A percentile compares a stretch with the other conserved stretches of the same genome.
Conservation (phyloP, 2,797 vertebrate species). For the Graptemys geographica region DNA sequence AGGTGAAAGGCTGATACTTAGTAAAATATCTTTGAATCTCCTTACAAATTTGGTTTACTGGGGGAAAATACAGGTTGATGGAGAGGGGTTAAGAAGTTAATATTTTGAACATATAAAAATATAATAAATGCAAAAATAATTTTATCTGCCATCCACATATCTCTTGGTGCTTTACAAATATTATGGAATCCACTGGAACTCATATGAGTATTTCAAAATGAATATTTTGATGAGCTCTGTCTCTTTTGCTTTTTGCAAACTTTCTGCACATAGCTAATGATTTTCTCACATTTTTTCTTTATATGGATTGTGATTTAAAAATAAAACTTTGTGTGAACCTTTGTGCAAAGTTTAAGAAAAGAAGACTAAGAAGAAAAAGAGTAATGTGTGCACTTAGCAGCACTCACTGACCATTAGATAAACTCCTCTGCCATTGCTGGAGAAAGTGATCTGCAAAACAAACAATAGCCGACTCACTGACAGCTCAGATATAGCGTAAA, state of each 20-base stretch:
- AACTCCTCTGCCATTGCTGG: neutral
- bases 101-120: neutral
- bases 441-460: neutral
- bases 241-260: neutral
- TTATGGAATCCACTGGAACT: neutral
- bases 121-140: neutral
- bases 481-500: neutral
- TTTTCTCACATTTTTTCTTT: neutral
- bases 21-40: neutral
- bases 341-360: neutral
- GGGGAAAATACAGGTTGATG: neutral
- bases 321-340: neutral
- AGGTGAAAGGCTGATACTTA: neutral
- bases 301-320: neutral
- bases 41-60: neutral
- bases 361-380: neutral
- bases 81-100: neutral
- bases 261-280: neutral
- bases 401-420: neutral
- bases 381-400: neutral
- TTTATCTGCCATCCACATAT: neutral
- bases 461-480: neutral
- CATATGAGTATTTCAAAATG: neutral
- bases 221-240: neutral
- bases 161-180: neutral